Percentiles rank a stretch among this genome's conserved stretches.
phyloP scores from a whole-genome alignment of 2,113 vertebrate genomes.

The Petaurus breviceps region DNA sequence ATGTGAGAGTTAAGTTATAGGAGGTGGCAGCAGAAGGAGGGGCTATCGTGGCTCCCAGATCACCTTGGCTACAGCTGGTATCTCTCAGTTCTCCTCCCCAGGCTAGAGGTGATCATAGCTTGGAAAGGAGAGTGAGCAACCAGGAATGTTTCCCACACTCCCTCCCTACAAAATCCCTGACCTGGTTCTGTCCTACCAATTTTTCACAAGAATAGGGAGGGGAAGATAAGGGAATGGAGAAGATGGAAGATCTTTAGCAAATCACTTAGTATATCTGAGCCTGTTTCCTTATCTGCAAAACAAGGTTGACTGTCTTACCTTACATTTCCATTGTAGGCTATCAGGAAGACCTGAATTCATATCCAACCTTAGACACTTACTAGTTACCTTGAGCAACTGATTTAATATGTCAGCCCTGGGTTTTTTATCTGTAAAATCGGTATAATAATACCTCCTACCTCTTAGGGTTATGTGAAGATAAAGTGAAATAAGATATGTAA shows the following conservation, averaged over 20 bases:
- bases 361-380: not conserved
- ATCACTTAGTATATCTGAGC: not conserved
- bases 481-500: not conserved
- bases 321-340: not conserved
- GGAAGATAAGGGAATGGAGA: not conserved
- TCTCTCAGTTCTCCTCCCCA: not conserved
- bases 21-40: not conserved
- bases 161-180: not conserved
- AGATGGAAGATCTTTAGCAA: not conserved
- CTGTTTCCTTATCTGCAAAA: not conserved
- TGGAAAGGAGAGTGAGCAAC: not conserved
- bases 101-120: constrained; percentile 8
- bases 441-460: not conserved
- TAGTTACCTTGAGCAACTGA: not conserved
- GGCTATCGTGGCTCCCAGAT: not conserved
- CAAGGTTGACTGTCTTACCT: not conserved
- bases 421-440: not conserved
- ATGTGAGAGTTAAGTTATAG: not conserved
- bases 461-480: not conserved
- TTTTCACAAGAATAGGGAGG: not conserved
- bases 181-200: not conserved
- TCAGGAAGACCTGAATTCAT: not conserved
- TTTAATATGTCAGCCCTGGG: not conserved
- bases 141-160: not conserved
- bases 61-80: not conserved